phyloP scores from a whole-genome alignment of 2,888 invertebrate genomes.

The Heliconius cydno region DNA sequence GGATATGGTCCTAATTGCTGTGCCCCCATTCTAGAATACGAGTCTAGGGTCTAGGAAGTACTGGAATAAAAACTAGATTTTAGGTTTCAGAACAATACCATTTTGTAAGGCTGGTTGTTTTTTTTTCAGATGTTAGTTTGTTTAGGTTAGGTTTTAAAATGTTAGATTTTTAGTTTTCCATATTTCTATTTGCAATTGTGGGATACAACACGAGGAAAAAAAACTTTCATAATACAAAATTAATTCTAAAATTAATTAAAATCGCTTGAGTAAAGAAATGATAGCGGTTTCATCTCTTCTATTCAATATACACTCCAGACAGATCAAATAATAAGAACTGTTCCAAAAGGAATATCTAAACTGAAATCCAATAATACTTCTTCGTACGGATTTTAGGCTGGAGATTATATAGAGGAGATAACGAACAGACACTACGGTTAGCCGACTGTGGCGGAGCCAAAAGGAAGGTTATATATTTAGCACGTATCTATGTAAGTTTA shows the following conservation, averaged over 20 bases:
- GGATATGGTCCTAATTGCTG: slow-evolving; percentile 27
- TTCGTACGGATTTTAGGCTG: slow-evolving; percentile 62
- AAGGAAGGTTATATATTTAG: too few species aligned
- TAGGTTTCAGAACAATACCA: not conserved
- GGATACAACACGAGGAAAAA: too few species aligned
- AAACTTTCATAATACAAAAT: not conserved
- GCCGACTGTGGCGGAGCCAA: not conserved
- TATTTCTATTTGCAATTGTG: too few species aligned
- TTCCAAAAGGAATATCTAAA: slow-evolving; percentile 56
- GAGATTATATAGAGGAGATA: slow-evolving; percentile 55
- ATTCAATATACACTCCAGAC: slow-evolving; percentile 8
- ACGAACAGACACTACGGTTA: slow-evolving; percentile 44
- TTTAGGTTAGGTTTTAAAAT: too few species aligned
- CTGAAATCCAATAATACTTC: slow-evolving; percentile 69
- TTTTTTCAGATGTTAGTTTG: not conserved
- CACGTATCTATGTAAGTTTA: too few species aligned
- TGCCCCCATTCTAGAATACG: slow-evolving; percentile 3
- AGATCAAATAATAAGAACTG: slow-evolving; percentile 35
- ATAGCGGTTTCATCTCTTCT: not conserved
- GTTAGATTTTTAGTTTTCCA: too few species aligned
- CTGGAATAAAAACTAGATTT: slow-evolving; percentile 5
- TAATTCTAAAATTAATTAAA: not conserved
- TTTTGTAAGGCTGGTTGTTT: not conserved
- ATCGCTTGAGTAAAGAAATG: not conserved
- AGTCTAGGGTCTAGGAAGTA: not conserved